Conservation (phyloP, 2,113 vertebrate genomes). For the Chauna torquata region DNA sequence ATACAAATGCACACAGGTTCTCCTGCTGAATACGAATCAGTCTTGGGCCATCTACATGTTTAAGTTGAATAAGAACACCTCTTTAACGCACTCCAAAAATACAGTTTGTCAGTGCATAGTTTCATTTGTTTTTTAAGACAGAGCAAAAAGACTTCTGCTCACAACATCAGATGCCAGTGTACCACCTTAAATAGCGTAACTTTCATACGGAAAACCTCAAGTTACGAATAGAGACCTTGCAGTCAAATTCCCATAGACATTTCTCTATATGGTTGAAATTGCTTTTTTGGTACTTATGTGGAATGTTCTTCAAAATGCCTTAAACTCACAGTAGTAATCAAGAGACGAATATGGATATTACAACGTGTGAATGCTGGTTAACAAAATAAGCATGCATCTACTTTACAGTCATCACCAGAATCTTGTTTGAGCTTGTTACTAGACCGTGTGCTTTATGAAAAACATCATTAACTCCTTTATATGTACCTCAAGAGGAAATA, state of each 20-base stretch:
- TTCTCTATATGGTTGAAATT: neutral
- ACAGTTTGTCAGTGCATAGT: neutral
- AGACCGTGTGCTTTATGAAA: neutral
- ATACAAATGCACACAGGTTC: neutral
- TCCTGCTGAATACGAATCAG: neutral
- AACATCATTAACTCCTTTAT: constrained; percentile 20
- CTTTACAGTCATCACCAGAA: constrained; percentile 35
- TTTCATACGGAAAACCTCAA: neutral
- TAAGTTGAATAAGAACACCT: neutral
- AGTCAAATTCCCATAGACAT: neutral
- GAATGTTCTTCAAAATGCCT: neutral
- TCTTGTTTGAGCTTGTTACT: constrained; percentile 39
- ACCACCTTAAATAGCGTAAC: neutral
- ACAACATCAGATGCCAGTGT: neutral
- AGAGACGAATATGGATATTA: neutral
- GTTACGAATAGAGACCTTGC: neutral
- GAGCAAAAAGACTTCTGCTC: neutral
- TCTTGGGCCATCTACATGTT: neutral
- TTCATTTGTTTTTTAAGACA: neutral
- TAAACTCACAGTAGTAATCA: constrained; percentile 10
- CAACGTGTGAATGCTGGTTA: constrained; percentile 7
- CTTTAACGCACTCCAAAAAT: neutral
- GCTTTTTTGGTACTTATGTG: neutral
- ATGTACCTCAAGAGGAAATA: neutral
- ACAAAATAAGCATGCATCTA: constrained; percentile 9